Evolutionary conservation across 2,888 invertebrate species (phyloP), one percentile per base, ranked within the genome.

Genomic region (Mythimna pallens): DNA sequence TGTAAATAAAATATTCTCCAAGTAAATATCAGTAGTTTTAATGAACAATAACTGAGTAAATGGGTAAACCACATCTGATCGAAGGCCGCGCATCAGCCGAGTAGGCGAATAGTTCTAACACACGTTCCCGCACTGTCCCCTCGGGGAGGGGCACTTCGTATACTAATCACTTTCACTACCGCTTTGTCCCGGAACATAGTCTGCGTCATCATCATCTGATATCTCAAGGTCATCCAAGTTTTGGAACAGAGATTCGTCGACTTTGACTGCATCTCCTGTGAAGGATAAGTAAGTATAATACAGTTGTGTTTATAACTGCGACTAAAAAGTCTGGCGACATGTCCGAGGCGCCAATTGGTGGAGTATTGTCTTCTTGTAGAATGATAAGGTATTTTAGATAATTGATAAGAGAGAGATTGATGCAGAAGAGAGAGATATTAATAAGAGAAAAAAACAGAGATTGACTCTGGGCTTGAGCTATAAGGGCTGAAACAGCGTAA

Each of bases 241-340:
- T 97, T 99, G 99, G 92, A 99, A 99, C 25, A 99, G 94, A 30
- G 98, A 98, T 93, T 99, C 99, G 93, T 99, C 99, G 59, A 99
- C 99, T 95, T 99, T 99, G 54, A 99, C 98, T 83, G 97, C 97
- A 93, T 98, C 98, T 79, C 97, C 97, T 97, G 88, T 36, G 94
- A 95, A 76, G 63, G 12, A 76, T 30, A 72, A 65, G 20, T 30
- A 72, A 65, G 20, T 30, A 47, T 73, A 47, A 40, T 14, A 36
- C 10, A 36, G 36, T 36, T 36, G 9, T 36, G 36, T 36, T 36
- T 8, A 36, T 36, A 36, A 8, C 36, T 36, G 8, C 36, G 36
- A 2, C 36, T 36, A 9, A 9, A 36, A 36, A 36, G 36, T 36
- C 9, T 36, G 36, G 9, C 36, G 36, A 36, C 36, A 36, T 36